phyloP scores from a whole-genome alignment of 2,797 vertebrate genomes.

The Chelmon rostratus region DNA sequence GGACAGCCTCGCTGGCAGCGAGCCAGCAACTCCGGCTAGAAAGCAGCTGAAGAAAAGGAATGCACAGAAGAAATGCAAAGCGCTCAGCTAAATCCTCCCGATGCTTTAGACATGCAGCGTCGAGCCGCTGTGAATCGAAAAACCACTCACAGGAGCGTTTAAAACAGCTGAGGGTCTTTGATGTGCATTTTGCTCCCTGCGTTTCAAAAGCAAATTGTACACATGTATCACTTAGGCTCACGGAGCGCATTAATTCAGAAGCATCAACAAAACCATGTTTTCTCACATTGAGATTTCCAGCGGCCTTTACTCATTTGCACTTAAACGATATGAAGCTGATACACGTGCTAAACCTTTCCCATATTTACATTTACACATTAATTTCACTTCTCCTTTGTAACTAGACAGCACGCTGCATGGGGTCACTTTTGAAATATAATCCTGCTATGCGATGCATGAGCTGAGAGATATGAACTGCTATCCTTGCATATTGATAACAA shows the following conservation, averaged over 20 bases:
- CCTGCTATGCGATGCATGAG: neutral
- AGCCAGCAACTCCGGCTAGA: slow-evolving; percentile 48
- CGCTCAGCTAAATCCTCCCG: slow-evolving; percentile 49
- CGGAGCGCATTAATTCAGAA: slow-evolving; percentile 18
- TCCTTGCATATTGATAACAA: slow-evolving; percentile 24
- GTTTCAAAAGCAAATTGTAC: slow-evolving; percentile 27
- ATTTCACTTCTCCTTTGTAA: slow-evolving; percentile 14
- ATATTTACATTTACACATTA: slow-evolving; percentile 20
- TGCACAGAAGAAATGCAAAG: slow-evolving; percentile 52
- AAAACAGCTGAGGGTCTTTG: slow-evolving; percentile 41
- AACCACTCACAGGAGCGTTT: slow-evolving; percentile 40
- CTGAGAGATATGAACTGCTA: slow-evolving; percentile 1
- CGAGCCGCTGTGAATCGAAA: slow-evolving; percentile 17
- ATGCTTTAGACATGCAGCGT: slow-evolving; percentile 44
- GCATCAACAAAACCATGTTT: slow-evolving; percentile 2
- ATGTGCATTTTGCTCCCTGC: slow-evolving; percentile 29
- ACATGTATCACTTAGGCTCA: slow-evolving; percentile 32
- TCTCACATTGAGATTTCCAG: slow-evolving; percentile 19
- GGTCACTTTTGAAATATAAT: slow-evolving; percentile 18
- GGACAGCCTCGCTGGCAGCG: slow-evolving; percentile 25
- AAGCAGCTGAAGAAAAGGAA: slow-evolving; percentile 59
- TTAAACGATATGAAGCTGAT: slow-evolving; percentile 3
- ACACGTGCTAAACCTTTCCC: neutral
- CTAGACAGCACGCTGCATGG: neutral
- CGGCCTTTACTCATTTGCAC: slow-evolving; percentile 22